Conservation (phyloP, 2,888 invertebrate genomes). For the Agrypnus murinus region DNA sequence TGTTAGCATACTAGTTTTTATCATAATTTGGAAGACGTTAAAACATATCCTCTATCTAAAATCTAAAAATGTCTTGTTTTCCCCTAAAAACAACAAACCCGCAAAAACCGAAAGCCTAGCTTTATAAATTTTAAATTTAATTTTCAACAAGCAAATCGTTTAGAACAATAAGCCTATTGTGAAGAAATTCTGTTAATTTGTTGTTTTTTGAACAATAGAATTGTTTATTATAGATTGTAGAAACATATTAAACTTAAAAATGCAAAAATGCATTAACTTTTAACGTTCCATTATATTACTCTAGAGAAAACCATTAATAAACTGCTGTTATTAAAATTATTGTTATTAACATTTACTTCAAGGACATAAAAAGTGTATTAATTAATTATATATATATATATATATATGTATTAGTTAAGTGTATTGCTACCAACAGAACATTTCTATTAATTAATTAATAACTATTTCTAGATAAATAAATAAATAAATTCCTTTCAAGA, state of each 20-base stretch:
- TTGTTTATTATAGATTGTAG: constrained; percentile 21
- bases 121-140: background rate
- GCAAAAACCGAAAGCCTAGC: background rate
- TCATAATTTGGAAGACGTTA: background rate
- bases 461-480: too few relatives aligned
- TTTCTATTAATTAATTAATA: too few relatives aligned
- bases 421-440: too few relatives aligned
- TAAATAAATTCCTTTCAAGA: too few relatives aligned
- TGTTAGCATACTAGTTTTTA: background rate
- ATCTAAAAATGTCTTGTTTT: too few relatives aligned
- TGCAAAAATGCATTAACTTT: constrained; percentile 4
- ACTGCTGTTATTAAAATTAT: too few relatives aligned
- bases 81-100: too few relatives aligned
- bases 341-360: constrained; percentile 1
- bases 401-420: too few relatives aligned
- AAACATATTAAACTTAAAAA: too few relatives aligned
- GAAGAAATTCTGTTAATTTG: constrained; percentile 17
- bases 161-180: constrained; percentile 14
- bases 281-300: background rate
- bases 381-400: too few relatives aligned
- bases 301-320: background rate
- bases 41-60: too few relatives aligned
- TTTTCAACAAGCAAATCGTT: background rate
- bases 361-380: background rate
- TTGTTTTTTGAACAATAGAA: constrained; percentile 25